Evolutionary conservation across 2,113 vertebrate species (phyloP), one percentile per base, ranked within the genome.

Genomic region (Ailuropoda melanoleuca): DNA sequence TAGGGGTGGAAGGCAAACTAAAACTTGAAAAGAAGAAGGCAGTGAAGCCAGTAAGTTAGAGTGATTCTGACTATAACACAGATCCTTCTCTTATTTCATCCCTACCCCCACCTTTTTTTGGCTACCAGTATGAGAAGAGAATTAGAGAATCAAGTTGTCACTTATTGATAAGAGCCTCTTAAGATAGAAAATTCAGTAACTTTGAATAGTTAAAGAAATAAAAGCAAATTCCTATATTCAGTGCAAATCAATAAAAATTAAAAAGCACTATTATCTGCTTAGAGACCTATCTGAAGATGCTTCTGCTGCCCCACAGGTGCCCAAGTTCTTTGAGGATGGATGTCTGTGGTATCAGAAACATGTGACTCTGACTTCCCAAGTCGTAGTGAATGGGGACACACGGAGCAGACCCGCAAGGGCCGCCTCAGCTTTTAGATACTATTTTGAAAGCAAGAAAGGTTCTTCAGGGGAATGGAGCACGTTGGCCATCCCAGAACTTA

Each of bases 181-280:
- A 93, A 90, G 87, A 89, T 0, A 96, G 68, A 86, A 93, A 39
- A 97, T 87, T 87, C 75, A 96, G 7, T 88, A 90, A 85, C 64
- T 84, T 11, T 92, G 81, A 97, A 97, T 75, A 97, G 88, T 90
- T 85, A 66, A 93, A 98, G 85, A 75, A 97, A 97, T 83, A 83
- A 94, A 93, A 97, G 83, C 66, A 66, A 84, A 82, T 56, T 95
- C 46, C 95, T 91, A 97, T 26, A 90, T 56, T 66, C 18, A 87
- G 80, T 88, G 21, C 89, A 96, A 97, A 68, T 46, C n/a, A 93
- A 88, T 90, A 92, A 95, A 6, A 3, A 53, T 60, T 96, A 88
- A 96, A 95, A 43, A 78, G 50, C 9, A 84, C 10, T 86, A 53
- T 74, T 43, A 64, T 96, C 60, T 62, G 89, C 70, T 88, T 62